Base-by-base conservation (phyloP, 2,797 vertebrate species). In the Lagocephalus sceleratus region DNA sequence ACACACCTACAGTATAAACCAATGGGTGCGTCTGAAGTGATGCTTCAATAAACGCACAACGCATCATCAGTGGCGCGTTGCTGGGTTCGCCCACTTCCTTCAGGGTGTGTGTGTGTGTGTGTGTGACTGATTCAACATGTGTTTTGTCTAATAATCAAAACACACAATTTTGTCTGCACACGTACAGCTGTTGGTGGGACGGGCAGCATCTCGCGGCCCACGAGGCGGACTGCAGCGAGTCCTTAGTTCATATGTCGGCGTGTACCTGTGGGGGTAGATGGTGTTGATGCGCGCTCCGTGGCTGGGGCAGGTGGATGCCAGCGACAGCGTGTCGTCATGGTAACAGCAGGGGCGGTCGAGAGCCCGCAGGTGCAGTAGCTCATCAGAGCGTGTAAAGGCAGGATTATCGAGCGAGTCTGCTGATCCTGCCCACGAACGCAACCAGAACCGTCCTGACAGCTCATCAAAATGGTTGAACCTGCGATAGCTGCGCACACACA, bases 391-490 rank as follows among this genome's bases (percentile, higher is more conserved):
- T 41, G 90, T 92, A 69, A 94, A 95, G 26, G 84, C 93, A 0
- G 90, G 92, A 77, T 96, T 94, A 71, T 95, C 93, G 79, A 95
- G 73, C 0, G 94, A 95, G 70, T 91, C 93, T 11, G 86, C 88
- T 1, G 91, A 91, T 5, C 90, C 92, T 4, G 91, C 87, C 91
- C 91, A 86, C 0, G 93, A 93, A 48, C 89, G 87, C 72, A 87
- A 62, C 93, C 93, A 95, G 85, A 93, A 94, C 51, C 89, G 93
- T 0, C 88, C 92, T 0, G 94, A 94, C 63, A 95, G 85, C 3
- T 96, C 94, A 11, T 96, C 94, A 15, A 94, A 94, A 47, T 94
- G 94, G 82, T 94, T 95, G 86, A 96, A 96, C 61, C 91, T 89
- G 44, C 91, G 90, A 66, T 96, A 96, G 80, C 94, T 96, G 75